Evolutionary conservation across 2,888 invertebrate genomes (phyloP).

Genomic region (Drosophila siamana): DNA sequence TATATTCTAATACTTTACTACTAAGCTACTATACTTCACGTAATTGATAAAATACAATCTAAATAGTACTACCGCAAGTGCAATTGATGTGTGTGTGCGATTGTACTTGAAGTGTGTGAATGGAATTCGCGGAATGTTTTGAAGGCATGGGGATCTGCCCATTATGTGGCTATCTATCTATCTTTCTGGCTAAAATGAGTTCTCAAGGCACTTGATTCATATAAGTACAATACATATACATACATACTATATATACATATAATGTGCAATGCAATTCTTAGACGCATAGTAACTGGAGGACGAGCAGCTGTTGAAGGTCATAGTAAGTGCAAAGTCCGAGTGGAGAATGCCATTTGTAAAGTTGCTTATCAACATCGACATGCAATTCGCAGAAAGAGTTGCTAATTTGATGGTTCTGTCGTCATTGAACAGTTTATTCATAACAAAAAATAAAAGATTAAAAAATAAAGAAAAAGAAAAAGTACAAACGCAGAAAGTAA

Average conservation of each 20-base stretch:
- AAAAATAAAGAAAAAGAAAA: neutral
- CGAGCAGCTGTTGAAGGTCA: slow-evolving; percentile 6
- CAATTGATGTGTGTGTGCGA: slow-evolving; percentile 2
- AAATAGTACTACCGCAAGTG: slow-evolving; percentile 11
- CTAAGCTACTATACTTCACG: too few relatives aligned
- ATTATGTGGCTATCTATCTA: slow-evolving; percentile 21
- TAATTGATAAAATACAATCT: slow-evolving; percentile 19
- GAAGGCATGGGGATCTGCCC: slow-evolving; percentile 21
- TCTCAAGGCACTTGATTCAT: slow-evolving; percentile 19
- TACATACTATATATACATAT: neutral
- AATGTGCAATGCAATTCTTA: neutral
- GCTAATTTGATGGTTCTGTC: slow-evolving; percentile 17
- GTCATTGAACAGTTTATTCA: slow-evolving; percentile 32
- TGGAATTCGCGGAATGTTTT: slow-evolving; percentile 23
- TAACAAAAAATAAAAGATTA: slow-evolving; percentile 7
- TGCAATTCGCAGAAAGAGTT: slow-evolving; percentile 14
- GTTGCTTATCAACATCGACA: slow-evolving; percentile 16
- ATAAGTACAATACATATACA: neutral
- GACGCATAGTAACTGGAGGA: neutral
- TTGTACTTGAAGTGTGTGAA: slow-evolving; percentile 24
- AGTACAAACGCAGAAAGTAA: slow-evolving; percentile 6
- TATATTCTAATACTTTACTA: too few relatives aligned
- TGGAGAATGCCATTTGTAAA: slow-evolving; percentile 12
- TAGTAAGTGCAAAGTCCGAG: slow-evolving; percentile 7
- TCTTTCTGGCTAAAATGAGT: slow-evolving; percentile 9